Base-by-base conservation (phyloP, 2,888 invertebrate genomes). In the Listrodromus nycthemerus region DNA sequence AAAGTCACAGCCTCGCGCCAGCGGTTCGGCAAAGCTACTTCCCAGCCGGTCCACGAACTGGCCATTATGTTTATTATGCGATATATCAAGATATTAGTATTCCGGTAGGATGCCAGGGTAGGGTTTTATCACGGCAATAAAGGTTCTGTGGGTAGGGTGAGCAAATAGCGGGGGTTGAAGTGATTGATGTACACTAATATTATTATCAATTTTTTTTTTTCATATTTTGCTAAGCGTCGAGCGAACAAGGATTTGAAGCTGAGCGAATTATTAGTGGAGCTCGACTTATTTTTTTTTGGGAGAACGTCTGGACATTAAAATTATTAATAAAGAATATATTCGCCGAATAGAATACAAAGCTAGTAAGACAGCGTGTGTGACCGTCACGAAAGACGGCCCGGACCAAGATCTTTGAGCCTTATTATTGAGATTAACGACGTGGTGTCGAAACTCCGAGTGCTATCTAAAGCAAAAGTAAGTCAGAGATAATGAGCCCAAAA, bases 41-140 rank as follows among this genome's bases (percentile, higher is more conserved):
- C 45, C 70, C 45, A 70, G n/a, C 73, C 82, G 55, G 21, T 69
- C 75, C 82, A 82, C 78, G 82, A 78, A 74, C 63, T n/a, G 33
- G 30, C 82, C 74, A 74, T 82, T 82, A 74, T 74, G 37, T 82
- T 74, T 79, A 82, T 82, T 74, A 74, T 82, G 78, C 78, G 74
- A 82, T 82, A 69, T 70, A 79, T 82, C 73, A 79, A 70, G 45
- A 63, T 69, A 74, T 82, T 74, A 70, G 78, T 82, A 79, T 82
- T 79, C 82, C 67, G 55, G 24, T n/a, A 70, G 74, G 63, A 69
- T 55, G 69, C 52, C 69, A 19, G 66, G 45, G 66, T 45, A 70
- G 65, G 74, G 69, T 70, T 82, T 82, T 74, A 82, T 82, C 82
- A 33, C 61, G 52, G 55, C 61, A 69, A 79, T 79, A 78, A 79